These are phyloP conservation scores for Coregonus clupeaformis DNA, from an alignment of 2,113 vertebrate genomes.

Conservation along the genomic window DNA sequence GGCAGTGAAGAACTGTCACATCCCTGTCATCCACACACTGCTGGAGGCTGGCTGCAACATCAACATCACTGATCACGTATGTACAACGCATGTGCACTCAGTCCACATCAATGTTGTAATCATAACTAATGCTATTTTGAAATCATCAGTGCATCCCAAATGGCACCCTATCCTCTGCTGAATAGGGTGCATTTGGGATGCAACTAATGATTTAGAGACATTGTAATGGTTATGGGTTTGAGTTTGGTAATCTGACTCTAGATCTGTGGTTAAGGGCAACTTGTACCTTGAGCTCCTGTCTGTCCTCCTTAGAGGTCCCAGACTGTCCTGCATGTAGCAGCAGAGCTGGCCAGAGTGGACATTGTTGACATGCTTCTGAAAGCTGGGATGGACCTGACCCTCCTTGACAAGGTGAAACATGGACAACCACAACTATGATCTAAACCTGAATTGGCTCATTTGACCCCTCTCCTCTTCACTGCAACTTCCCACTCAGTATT, in stretches of 20 bases:
- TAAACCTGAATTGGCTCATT: background rate
- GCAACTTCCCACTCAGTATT: background rate
- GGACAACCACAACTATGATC: background rate
- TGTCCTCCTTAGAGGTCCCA: constrained; percentile 77
- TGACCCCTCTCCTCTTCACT: background rate
- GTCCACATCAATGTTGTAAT: background rate
- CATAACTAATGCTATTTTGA: too few relatives aligned
- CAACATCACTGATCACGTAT: constrained; percentile 79
- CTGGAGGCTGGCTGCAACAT: constrained; percentile 73
- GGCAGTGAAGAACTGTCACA: constrained; percentile 78
- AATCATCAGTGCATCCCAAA: too few relatives aligned
- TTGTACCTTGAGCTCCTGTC: background rate
- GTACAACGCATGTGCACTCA: constrained; percentile 11
- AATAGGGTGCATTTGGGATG: too few relatives aligned
- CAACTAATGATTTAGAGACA: too few relatives aligned
- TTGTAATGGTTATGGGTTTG: too few relatives aligned
- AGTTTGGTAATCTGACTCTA: background rate
- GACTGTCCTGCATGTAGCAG: constrained; percentile 83
- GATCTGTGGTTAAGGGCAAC: background rate
- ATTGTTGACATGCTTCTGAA: constrained; percentile 84
- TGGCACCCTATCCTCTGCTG: too few relatives aligned
- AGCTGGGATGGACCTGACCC: constrained; percentile 75
- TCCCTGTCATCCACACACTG: constrained; percentile 75
- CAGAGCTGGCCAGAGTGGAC: constrained; percentile 84
- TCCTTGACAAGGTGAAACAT: constrained; percentile 75